Conservation (phyloP, 2,888 invertebrate genomes). For the Pachydiplax longipennis region DNA sequence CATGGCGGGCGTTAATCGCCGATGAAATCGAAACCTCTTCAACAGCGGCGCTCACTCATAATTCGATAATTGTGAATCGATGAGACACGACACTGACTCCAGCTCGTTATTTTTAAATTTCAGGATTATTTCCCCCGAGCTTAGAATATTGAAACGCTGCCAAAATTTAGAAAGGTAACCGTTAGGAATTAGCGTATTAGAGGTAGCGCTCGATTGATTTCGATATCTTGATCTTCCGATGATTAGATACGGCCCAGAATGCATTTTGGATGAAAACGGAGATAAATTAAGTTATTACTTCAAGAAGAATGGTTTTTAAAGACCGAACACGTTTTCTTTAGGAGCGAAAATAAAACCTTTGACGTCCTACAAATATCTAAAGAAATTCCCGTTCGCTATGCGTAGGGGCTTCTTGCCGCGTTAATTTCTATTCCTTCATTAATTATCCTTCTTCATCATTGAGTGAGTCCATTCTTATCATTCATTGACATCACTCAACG, state of each 20-base stretch:
- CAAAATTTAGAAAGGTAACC: slow-evolving; percentile 8
- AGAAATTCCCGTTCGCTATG: background rate
- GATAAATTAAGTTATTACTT: background rate
- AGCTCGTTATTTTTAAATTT: slow-evolving; percentile 41
- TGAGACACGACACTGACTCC: background rate
- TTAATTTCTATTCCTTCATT: too few relatives aligned
- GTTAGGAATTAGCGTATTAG: slow-evolving; percentile 7
- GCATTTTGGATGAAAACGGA: background rate
- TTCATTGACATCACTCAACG: too few relatives aligned
- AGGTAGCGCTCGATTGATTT: background rate
- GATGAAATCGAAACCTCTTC: too few relatives aligned
- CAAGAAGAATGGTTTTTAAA: background rate
- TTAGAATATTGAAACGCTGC: slow-evolving; percentile 17
- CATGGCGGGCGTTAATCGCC: too few relatives aligned
- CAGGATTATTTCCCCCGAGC: slow-evolving; percentile 18
- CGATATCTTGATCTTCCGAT: background rate
- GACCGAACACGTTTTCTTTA: background rate
- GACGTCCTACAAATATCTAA: background rate
- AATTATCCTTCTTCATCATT: too few relatives aligned
- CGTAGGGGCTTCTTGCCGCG: background rate
- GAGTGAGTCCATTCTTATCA: too few relatives aligned
- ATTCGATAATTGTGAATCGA: background rate
- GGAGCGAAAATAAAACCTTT: background rate
- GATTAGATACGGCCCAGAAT: background rate
- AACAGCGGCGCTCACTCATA: too few relatives aligned